Conservation (phyloP, 2,888 invertebrate species). For the Agrotis puta region DNA sequence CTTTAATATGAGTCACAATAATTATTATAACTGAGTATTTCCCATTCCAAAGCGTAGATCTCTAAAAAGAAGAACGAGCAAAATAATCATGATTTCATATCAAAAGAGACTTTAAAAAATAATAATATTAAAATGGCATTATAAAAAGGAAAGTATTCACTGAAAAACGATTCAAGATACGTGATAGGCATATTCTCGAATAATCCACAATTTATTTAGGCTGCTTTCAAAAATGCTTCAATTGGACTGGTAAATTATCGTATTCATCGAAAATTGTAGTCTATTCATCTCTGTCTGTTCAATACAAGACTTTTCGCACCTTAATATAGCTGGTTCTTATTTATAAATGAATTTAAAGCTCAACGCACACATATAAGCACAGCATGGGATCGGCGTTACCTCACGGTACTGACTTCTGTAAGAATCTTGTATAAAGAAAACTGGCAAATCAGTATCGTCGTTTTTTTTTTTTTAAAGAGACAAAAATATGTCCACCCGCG, state of each 20-base stretch:
- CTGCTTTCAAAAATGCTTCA: constrained; percentile 14
- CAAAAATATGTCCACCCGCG: no score
- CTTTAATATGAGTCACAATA: no score
- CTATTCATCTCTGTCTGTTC: constrained; percentile 30
- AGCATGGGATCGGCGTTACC: no score
- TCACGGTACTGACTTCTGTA: no score
- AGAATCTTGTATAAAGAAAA: no score
- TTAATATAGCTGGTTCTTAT: constrained; percentile 7
- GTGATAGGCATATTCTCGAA: constrained; percentile 24
- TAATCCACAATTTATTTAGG: constrained; percentile 1
- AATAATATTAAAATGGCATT: neutral
- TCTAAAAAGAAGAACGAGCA: no score
- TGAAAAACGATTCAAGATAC: constrained; percentile 1
- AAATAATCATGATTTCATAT: no score
- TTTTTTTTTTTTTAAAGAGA: no score
- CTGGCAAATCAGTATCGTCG: no score
- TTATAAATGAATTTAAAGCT: neutral
- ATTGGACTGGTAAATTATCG: constrained; percentile 39
- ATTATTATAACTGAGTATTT: no score
- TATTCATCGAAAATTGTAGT: constrained; percentile 19
- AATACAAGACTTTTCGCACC: neutral
- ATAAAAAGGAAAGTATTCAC: neutral
- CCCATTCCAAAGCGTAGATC: no score
- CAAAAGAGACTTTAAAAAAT: no score
- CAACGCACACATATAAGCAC: neutral